Evolutionary conservation across 1,140 invertebrate species (phyloP).

Genomic region (Bombus fervidus): DNA sequence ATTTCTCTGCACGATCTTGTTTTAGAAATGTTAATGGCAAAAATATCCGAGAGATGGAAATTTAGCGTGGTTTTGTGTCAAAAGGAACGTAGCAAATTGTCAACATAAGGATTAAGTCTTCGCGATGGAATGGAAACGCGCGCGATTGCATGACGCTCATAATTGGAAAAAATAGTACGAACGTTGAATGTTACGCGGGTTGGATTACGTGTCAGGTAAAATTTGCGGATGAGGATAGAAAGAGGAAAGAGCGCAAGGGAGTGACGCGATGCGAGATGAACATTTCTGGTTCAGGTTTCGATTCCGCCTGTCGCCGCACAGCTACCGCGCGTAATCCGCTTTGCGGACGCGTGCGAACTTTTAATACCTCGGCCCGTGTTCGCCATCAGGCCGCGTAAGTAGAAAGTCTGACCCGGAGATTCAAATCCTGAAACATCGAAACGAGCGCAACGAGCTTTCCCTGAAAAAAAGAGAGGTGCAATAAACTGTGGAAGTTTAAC

Average conservation of each 20-base stretch:
- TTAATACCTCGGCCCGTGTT: conserved; percentile 11
- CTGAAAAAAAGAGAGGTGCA: neutral
- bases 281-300: neutral
- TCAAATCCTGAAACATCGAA: conserved; percentile 24
- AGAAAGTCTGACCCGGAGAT: conserved; percentile 22
- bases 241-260: neutral
- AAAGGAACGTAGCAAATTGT: too few relatives aligned
- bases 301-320: neutral
- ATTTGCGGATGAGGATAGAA: neutral
- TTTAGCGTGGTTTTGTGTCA: too few relatives aligned
- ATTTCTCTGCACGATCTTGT: too few relatives aligned
- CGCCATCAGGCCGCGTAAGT: conserved; percentile 10
- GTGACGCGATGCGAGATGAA: neutral
- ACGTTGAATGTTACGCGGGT: neutral
- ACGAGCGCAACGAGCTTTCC: neutral
- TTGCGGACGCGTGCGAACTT: conserved; percentile 27
- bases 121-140: too few relatives aligned
- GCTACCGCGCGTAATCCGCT: conserved; percentile 20
- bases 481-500: conserved; percentile 16
- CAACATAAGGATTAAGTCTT: too few relatives aligned
- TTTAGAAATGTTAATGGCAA: too few relatives aligned
- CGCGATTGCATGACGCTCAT: too few relatives aligned
- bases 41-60: too few relatives aligned
- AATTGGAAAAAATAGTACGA: too few relatives aligned
- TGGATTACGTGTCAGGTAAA: neutral